Evolutionary conservation across 1,140 invertebrate genomes (phyloP).

Genomic region (Helicoverpa zea): DNA sequence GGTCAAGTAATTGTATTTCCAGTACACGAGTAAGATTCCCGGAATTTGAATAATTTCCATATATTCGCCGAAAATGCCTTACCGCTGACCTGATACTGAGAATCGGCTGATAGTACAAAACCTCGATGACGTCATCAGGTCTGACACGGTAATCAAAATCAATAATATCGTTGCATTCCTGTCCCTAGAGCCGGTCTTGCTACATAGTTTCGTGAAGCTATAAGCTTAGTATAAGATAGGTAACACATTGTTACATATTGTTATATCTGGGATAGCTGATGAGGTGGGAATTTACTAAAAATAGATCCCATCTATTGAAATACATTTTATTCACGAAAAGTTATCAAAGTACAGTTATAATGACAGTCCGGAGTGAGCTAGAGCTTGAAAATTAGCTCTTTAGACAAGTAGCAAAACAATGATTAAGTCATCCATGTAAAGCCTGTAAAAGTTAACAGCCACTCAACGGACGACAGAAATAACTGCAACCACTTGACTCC

Average conservation of each 20-base stretch:
- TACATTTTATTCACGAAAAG: too few species aligned
- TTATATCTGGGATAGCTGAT: not conserved
- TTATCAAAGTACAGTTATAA: too few species aligned
- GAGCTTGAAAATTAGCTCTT: too few species aligned
- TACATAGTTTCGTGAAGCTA: not conserved
- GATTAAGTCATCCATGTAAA: too few species aligned
- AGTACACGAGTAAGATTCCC: not conserved
- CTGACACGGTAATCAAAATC: constrained; percentile 37
- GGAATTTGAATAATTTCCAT: not conserved
- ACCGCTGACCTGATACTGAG: not conserved
- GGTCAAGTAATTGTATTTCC: not conserved
- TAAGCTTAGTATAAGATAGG: not conserved
- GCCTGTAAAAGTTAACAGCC: too few species aligned
- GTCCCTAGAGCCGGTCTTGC: constrained; percentile 3
- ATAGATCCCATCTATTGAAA: too few species aligned
- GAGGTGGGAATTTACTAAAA: too few species aligned
- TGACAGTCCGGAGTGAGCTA: too few species aligned
- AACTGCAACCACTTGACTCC: too few species aligned
- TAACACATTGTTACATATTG: not conserved
- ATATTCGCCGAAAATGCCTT: constrained; percentile 3
- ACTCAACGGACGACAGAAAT: too few species aligned
- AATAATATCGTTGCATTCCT: constrained; percentile 30
- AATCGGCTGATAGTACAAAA: not conserved
- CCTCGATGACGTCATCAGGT: constrained; percentile 18
- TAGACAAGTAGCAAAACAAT: too few species aligned